Evolutionary conservation across 2,113 vertebrate genomes (phyloP).

Genomic region (Rattus rattus): DNA sequence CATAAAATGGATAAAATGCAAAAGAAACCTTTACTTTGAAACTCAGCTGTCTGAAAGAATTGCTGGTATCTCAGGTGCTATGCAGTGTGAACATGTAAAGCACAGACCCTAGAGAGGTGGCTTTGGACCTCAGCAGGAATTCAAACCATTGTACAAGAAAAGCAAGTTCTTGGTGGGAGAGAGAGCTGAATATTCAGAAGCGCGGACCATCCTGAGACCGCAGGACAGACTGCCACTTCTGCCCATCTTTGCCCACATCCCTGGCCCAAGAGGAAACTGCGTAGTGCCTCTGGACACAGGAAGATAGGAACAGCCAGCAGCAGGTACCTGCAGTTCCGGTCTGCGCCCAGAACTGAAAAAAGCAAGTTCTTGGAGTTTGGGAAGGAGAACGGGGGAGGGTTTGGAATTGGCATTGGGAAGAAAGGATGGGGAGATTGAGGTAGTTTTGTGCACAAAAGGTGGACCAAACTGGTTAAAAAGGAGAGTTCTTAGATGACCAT

Average conservation of each 20-base stretch:
- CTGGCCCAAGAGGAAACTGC: too few species aligned
- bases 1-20: constrained; percentile 27
- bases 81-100: background rate
- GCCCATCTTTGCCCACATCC: too few species aligned
- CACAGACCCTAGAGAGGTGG: background rate
- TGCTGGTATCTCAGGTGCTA: background rate
- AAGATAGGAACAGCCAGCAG: too few species aligned
- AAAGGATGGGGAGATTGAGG: too few species aligned
- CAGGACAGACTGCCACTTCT: too few species aligned
- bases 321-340: too few species aligned
- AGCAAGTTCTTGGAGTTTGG: background rate
- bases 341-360: background rate
- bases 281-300: too few species aligned
- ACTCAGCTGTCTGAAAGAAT: background rate
- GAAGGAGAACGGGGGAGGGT: background rate
- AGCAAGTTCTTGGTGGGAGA: background rate
- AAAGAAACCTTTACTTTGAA: constrained; percentile 31
- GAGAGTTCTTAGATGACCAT: background rate
- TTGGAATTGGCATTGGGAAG: background rate
- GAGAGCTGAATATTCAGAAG: background rate
- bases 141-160: background rate
- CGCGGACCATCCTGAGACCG: too few species aligned
- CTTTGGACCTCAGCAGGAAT: background rate
- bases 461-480: background rate
- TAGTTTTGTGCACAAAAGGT: background rate